Conservation (phyloP, 2,888 invertebrate genomes). For the Philaethria dido region DNA sequence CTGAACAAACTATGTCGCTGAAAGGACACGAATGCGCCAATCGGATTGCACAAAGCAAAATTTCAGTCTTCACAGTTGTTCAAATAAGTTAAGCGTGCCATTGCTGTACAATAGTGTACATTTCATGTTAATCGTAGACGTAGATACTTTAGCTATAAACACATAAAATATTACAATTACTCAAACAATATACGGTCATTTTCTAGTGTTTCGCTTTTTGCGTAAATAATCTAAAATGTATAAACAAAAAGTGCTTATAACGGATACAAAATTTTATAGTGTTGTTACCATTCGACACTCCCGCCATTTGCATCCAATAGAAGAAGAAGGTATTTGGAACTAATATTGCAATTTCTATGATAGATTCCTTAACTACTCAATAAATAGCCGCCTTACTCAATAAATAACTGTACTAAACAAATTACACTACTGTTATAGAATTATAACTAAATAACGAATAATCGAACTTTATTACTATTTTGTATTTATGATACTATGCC, state of each 20-base stretch:
- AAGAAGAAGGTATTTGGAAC: constrained; percentile 57
- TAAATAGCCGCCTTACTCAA: not conserved
- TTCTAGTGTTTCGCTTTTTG: constrained; percentile 40
- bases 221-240: constrained; percentile 56
- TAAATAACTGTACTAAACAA: not conserved
- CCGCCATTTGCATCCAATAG: constrained; percentile 68
- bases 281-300: constrained; percentile 71
- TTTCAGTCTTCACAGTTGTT: constrained; percentile 67
- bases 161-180: constrained; percentile 23
- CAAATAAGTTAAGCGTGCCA: constrained; percentile 71
- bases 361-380: not conserved
- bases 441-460: no score
- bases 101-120: constrained; percentile 53
- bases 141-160: constrained; percentile 23
- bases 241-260: constrained; percentile 62
- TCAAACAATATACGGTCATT: constrained; percentile 27
- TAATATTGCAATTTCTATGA: constrained; percentile 27
- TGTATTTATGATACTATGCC: no score
- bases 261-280: constrained; percentile 65
- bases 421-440: no score
- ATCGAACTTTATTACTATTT: no score
- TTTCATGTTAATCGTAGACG: constrained; percentile 45
- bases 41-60: constrained; percentile 44
- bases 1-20: constrained; percentile 32
- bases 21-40: constrained; percentile 36